Conservation (phyloP, 1,140 invertebrate species). For the Adelges cooleyi region DNA sequence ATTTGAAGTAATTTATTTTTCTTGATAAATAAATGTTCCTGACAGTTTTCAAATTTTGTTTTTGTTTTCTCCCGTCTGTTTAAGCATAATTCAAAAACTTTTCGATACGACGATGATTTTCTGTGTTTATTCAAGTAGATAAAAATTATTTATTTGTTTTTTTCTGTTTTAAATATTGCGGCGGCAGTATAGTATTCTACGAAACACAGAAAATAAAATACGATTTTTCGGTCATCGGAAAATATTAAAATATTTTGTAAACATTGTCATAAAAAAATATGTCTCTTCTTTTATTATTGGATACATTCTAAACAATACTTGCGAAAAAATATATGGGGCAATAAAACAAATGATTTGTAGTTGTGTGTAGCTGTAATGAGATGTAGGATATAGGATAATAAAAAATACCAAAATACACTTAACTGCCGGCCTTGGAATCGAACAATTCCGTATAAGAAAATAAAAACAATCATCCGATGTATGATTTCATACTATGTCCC, state of each 20-base stretch:
- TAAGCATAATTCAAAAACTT: background rate
- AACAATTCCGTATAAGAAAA: too few species aligned
- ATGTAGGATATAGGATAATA: too few species aligned
- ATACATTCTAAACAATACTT: too few species aligned
- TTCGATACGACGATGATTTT: background rate
- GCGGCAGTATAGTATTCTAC: too few species aligned
- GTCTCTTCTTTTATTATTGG: background rate
- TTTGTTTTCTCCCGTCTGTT: background rate
- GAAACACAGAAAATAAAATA: background rate
- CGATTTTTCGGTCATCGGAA: background rate
- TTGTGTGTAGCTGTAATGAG: too few species aligned
- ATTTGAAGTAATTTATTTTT: conserved; percentile 18
- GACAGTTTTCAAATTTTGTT: background rate
- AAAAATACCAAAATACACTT: too few species aligned
- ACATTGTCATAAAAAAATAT: background rate
- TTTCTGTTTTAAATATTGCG: background rate
- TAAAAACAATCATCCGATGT: too few species aligned
- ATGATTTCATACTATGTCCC: too few species aligned
- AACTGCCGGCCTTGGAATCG: too few species aligned
- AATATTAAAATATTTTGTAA: conserved; percentile 1
- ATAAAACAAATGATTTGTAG: too few species aligned
- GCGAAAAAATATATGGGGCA: too few species aligned
- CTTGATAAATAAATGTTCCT: background rate
- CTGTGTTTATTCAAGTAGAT: background rate
- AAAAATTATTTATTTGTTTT: background rate